These are phyloP conservation scores for Pardalotus punctatus DNA, from an alignment of 2,113 vertebrate genomes.

Conservation along the genomic window DNA sequence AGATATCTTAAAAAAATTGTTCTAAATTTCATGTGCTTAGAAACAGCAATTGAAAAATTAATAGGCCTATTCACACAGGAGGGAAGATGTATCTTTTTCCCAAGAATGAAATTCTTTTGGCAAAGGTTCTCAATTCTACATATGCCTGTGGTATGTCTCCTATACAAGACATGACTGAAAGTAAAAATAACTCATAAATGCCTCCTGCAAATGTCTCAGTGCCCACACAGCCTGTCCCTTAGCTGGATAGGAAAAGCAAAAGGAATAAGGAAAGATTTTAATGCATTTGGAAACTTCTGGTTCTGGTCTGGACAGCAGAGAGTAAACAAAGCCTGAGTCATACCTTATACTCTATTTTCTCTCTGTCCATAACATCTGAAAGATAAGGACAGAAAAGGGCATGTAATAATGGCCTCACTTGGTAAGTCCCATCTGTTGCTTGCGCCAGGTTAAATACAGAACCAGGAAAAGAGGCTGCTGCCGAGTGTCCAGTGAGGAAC, in stretches of 20 bases:
- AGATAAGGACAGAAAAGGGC: neutral
- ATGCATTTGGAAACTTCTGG: neutral
- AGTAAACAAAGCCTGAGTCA: neutral
- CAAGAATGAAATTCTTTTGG: neutral
- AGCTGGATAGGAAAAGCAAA: neutral
- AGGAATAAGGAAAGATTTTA: neutral
- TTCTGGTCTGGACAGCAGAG: neutral
- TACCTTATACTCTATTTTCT: neutral
- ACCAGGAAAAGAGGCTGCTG: neutral
- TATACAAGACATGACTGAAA: neutral
- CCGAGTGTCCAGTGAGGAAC: fast-evolving
- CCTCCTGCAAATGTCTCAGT: neutral
- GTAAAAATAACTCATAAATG: neutral
- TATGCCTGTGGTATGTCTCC: neutral
- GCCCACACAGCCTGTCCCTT: neutral
- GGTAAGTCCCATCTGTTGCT: fast-evolving
- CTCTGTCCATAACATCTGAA: neutral
- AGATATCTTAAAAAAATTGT: neutral
- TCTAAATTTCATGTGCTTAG: neutral
- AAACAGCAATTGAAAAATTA: neutral
- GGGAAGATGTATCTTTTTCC: neutral
- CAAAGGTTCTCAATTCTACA: neutral
- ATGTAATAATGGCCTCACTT: neutral
- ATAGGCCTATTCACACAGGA: neutral
- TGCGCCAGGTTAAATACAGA: neutral